These are phyloP conservation scores for Drosophila lowei DNA, from an alignment of 1,140 invertebrate species.

Conservation along the genomic window DNA sequence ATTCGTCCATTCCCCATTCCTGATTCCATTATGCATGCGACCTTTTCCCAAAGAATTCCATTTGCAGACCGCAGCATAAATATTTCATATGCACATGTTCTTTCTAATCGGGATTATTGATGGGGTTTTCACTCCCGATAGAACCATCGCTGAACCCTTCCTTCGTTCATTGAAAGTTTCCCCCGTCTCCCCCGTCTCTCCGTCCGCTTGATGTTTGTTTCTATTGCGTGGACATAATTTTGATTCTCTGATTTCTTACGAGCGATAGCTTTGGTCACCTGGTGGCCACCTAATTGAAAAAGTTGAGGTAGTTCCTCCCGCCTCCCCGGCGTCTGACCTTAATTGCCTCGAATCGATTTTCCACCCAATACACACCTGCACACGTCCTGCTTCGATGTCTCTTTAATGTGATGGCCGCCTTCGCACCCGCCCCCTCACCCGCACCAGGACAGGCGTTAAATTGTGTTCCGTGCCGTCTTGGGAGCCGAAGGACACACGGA, in stretches of 20 bases:
- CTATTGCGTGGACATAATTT: conserved; percentile 44
- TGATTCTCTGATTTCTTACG: conserved; percentile 61
- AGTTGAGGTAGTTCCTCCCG: conserved; percentile 60
- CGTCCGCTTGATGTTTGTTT: conserved; percentile 14
- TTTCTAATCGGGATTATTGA: conserved; percentile 39
- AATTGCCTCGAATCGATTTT: conserved; percentile 72
- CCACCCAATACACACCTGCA: conserved; percentile 41
- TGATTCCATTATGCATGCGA: conserved; percentile 43
- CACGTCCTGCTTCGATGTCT: conserved; percentile 31
- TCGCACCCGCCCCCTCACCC: conserved; percentile 24
- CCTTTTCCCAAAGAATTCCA: conserved; percentile 36
- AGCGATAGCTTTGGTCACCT: conserved; percentile 70
- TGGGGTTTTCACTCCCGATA: conserved; percentile 7
- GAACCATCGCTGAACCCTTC: too few relatives aligned
- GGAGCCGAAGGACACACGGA: conserved; percentile 38
- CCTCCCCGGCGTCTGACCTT: conserved; percentile 48
- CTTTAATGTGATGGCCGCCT: conserved; percentile 42
- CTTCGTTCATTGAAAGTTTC: not conserved
- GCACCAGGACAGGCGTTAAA: conserved; percentile 55
- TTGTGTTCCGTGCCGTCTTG: conserved; percentile 28
- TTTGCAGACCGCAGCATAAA: conserved; percentile 48
- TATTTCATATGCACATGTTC: conserved; percentile 60
- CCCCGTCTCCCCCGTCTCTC: not conserved
- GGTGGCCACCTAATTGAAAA: conserved; percentile 63
- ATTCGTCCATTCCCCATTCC: conserved; percentile 13